Evolutionary conservation across 2,113 vertebrate genomes (phyloP).

Genomic region (Callaeas wilsoni): DNA sequence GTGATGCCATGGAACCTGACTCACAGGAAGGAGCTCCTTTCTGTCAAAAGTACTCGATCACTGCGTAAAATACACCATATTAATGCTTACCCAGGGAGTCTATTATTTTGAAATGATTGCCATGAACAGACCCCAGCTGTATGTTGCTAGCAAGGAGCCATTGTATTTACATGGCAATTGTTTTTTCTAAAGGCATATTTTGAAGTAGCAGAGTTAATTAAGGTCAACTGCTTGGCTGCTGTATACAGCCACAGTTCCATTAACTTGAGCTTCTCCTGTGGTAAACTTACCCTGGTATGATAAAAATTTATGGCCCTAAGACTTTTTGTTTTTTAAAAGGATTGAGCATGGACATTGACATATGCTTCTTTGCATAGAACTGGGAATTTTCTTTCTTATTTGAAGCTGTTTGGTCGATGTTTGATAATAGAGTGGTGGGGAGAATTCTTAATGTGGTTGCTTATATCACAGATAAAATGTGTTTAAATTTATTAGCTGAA

Average conservation of each 20-base stretch:
- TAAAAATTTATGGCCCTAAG: background rate
- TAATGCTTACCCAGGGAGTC: background rate
- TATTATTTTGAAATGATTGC: background rate
- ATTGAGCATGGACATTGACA: background rate
- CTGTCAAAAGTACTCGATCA: background rate
- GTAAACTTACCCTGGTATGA: background rate
- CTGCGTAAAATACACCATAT: background rate
- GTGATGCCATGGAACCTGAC: background rate
- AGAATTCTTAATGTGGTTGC: background rate
- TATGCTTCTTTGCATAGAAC: background rate
- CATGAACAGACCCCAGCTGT: background rate
- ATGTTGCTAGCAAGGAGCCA: background rate
- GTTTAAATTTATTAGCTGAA: background rate
- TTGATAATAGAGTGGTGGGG: background rate
- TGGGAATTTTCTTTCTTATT: background rate
- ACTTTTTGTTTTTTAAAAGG: background rate
- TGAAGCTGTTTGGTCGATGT: background rate
- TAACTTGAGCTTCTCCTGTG: background rate
- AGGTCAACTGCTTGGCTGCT: background rate
- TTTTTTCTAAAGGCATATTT: background rate
- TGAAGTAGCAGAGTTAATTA: constrained; percentile 4
- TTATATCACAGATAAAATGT: background rate
- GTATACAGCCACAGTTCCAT: background rate
- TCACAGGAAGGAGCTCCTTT: background rate
- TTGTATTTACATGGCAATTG: background rate